phyloP scores from a whole-genome alignment of 2,888 invertebrate species.

The Sarcophaga carnaria region DNA sequence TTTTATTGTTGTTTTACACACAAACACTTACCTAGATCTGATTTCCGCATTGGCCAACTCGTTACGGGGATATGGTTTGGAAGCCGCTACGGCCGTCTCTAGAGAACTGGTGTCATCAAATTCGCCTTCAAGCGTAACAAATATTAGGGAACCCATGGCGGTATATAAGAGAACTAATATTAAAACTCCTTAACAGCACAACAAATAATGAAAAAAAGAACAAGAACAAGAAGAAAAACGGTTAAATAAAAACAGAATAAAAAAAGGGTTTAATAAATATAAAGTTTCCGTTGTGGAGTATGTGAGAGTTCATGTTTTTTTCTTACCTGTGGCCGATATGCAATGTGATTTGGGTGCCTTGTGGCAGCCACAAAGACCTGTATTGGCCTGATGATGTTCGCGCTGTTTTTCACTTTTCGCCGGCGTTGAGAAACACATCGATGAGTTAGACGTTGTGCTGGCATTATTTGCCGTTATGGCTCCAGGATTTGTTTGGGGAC shows the following conservation, averaged over 20 bases:
- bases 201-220: background rate
- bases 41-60: constrained; percentile 84
- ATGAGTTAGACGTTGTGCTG: constrained; percentile 68
- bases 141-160: constrained; percentile 94
- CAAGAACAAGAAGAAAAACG: constrained; percentile 2
- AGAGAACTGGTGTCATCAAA: constrained; percentile 82
- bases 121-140: constrained; percentile 91
- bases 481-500: constrained; percentile 68
- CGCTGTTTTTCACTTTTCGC: constrained; percentile 78
- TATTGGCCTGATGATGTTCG: constrained; percentile 73
- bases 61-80: constrained; percentile 85
- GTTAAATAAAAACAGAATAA: background rate
- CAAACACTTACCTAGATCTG: constrained; percentile 83
- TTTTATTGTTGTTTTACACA: background rate
- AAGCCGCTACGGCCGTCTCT: constrained; percentile 86
- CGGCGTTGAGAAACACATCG: constrained; percentile 72
- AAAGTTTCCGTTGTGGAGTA: background rate
- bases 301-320: background rate
- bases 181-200: constrained; percentile 77
- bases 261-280: background rate
- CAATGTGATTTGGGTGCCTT: constrained; percentile 82
- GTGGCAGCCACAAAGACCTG: constrained; percentile 80
- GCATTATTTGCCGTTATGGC: constrained; percentile 64
- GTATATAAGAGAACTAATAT: constrained; percentile 94
- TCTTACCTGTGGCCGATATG: constrained; percentile 82